Evolutionary conservation across 2,797 vertebrate genomes (phyloP).

Genomic region (Aselliscus stoliczkanus): DNA sequence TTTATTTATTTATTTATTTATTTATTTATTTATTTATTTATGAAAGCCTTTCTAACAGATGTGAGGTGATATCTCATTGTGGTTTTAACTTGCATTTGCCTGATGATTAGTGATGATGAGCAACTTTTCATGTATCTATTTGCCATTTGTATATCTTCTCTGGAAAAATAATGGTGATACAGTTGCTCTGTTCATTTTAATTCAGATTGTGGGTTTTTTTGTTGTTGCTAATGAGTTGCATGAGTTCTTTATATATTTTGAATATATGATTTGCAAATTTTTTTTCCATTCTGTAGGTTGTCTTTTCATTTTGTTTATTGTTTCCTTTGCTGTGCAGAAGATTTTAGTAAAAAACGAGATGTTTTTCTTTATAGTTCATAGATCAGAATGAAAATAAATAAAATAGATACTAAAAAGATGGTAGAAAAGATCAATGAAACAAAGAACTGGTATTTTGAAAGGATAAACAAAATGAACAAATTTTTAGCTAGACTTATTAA

Average conservation of each 20-base stretch:
- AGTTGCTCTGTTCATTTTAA: background rate
- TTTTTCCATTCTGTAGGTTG: background rate
- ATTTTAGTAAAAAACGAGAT: background rate
- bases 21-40: background rate
- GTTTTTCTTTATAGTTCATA: background rate
- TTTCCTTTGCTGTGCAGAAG: background rate
- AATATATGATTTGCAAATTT: background rate
- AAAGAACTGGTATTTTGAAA: background rate
- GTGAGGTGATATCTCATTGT: background rate
- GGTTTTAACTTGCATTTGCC: background rate
- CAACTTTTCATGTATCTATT: background rate
- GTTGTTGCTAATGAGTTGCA: background rate
- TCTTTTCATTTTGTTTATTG: background rate
- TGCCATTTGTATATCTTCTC: background rate
- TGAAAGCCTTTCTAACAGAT: background rate
- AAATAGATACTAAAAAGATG: background rate
- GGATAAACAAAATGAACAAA: background rate
- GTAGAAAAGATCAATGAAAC: background rate
- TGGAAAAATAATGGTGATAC: background rate
- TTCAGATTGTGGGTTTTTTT: background rate
- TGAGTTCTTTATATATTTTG: background rate
- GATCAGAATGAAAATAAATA: background rate
- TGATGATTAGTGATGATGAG: background rate
- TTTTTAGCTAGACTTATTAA: background rate
- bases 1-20: background rate